Evolutionary conservation across 2,888 invertebrate species (phyloP).

Genomic region (Lottia scabra): DNA sequence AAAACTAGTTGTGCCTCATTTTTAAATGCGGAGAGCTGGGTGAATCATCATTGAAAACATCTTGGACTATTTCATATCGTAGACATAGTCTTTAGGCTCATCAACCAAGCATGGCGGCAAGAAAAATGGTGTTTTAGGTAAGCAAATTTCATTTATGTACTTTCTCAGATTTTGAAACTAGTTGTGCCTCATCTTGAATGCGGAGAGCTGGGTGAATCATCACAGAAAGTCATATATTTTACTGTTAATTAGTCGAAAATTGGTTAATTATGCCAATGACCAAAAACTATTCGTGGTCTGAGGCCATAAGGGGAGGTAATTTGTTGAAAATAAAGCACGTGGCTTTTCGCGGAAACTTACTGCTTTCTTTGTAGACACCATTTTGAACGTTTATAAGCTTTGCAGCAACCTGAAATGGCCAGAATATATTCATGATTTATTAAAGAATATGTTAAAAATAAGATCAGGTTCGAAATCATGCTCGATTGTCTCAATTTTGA

Average conservation of each 20-base stretch:
- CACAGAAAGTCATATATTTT: not conserved
- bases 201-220: constrained; percentile 4
- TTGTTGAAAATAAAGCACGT: not conserved
- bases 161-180: not conserved
- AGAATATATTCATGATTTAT: not conserved
- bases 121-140: not conserved
- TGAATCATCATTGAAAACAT: not conserved
- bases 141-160: no score
- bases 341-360: constrained; percentile 29
- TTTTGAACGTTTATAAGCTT: constrained; percentile 21
- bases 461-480: not conserved
- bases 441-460: no score
- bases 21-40: not conserved
- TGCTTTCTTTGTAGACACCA: constrained; percentile 54
- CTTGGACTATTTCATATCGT: not conserved
- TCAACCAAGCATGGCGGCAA: not conserved
- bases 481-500: not conserved
- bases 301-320: no score
- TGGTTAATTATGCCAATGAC: no score
- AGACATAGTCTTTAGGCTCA: no score
- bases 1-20: constrained; percentile 2
- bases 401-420: not conserved
- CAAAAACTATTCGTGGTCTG: no score
- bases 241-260: no score
- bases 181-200: not conserved